phyloP scores from a whole-genome alignment of 2,888 invertebrate genomes.

The Lydus trimaculatus region DNA sequence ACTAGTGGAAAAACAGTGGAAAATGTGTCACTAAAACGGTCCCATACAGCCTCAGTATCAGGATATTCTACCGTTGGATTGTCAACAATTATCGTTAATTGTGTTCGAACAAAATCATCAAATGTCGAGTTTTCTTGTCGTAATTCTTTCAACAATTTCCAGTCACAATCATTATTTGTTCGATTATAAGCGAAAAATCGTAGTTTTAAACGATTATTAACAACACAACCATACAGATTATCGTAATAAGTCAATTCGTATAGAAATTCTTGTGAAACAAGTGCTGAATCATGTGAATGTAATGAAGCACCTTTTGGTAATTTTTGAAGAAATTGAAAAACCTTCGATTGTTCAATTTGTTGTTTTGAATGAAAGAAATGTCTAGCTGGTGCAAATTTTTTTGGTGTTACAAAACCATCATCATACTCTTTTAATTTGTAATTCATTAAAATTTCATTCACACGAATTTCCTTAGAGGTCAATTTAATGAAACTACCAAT shows the following conservation, averaged over 20 bases:
- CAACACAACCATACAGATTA: conserved; percentile 61
- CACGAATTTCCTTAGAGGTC: conserved; percentile 44
- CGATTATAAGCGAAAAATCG: conserved; percentile 7
- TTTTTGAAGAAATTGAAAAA: conserved; percentile 69
- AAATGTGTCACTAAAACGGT: conserved; percentile 64
- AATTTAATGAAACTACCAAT: conserved; percentile 53
- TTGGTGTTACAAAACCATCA: conserved; percentile 44
- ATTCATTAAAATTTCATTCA: conserved; percentile 49
- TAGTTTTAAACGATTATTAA: conserved; percentile 1
- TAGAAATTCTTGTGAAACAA: conserved; percentile 69
- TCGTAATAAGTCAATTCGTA: conserved; percentile 69
- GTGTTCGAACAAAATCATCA: conserved; percentile 62
- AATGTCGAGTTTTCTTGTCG: conserved; percentile 52
- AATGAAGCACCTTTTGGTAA: conserved; percentile 79
- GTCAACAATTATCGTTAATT: conserved; percentile 63
- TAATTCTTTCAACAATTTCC: conserved; percentile 21
- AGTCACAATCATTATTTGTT: conserved; percentile 12
- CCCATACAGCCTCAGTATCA: conserved; percentile 61
- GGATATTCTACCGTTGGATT: conserved; percentile 51
- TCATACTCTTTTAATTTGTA: conserved; percentile 50
- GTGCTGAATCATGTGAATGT: conserved; percentile 73
- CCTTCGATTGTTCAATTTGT: conserved; percentile 67
- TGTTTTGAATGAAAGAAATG: conserved; percentile 71
- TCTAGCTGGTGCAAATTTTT: conserved; percentile 67
- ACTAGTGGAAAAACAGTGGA: conserved; percentile 56